A percentile compares a stretch with the other conserved stretches of the same genome.
Evolutionary conservation across 2,888 invertebrate species (phyloP).

Genomic region (Acrobeloides nanus): DNA sequence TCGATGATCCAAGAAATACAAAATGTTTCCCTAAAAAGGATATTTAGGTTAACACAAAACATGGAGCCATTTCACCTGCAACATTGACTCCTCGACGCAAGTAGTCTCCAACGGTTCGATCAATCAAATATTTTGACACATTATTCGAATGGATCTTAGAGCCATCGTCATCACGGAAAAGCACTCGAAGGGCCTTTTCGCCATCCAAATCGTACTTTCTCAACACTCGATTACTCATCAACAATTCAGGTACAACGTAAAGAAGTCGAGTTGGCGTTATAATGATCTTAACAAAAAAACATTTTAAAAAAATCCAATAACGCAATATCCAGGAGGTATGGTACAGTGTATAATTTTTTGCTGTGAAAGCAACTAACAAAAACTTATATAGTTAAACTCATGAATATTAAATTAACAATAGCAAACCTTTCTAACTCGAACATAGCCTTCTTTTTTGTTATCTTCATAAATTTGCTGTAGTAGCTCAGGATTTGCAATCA

Average conservation of each 20-base stretch:
- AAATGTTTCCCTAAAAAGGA: no score
- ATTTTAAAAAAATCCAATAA: no score
- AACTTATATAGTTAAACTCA: no score
- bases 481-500: no score
- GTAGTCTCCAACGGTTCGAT: constrained; percentile 1
- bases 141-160: not conserved
- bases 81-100: not conserved
- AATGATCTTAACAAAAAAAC: constrained; percentile 27
- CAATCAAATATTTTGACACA: not conserved
- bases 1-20: constrained; percentile 47
- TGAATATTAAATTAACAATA: no score
- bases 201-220: constrained; percentile 40
- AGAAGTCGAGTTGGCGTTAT: constrained; percentile 48
- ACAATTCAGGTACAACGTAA: constrained; percentile 49
- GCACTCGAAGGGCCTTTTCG: constrained; percentile 36
- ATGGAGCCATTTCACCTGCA: no score
- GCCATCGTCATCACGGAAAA: constrained; percentile 38
- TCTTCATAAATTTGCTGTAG: no score
- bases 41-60: no score
- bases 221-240: constrained; percentile 48
- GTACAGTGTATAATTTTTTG: no score
- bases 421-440: constrained; percentile 25
- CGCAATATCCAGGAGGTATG: no score
- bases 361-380: no score
- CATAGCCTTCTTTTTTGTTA: constrained; percentile 21